Percentiles rank a stretch among this genome's conserved stretches.
Evolutionary conservation across 2,113 vertebrate species (phyloP).

Genomic region (Scophthalmus maximus): DNA sequence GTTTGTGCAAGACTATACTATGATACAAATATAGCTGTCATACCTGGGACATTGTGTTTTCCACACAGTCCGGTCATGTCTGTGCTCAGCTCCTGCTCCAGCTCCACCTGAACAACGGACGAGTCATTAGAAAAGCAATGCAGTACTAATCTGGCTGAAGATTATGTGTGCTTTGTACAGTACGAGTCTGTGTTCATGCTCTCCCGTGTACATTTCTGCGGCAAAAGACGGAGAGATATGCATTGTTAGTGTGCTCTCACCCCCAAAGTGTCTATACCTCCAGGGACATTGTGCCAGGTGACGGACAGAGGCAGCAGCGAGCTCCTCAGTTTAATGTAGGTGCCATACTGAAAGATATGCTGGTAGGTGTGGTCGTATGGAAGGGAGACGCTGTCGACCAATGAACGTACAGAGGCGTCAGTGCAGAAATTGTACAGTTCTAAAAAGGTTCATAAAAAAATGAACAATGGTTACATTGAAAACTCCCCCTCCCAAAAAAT

Average conservation of each 20-base stretch:
- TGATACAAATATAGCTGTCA: not conserved
- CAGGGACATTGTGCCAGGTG: constrained; percentile 70
- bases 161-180: too few species aligned
- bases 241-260: constrained; percentile 58
- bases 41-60: constrained; percentile 35
- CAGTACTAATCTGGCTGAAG: too few species aligned
- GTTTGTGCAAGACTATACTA: not conserved
- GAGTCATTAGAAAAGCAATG: not conserved
- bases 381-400: constrained; percentile 72
- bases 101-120: constrained; percentile 65
- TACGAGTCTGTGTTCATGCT: too few species aligned
- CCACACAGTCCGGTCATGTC: constrained; percentile 79
- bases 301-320: constrained; percentile 74
- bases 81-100: constrained; percentile 63
- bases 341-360: constrained; percentile 75
- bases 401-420: not conserved
- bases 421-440: not conserved
- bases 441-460: not conserved
- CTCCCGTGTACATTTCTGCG: too few species aligned
- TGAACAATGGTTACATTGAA: not conserved
- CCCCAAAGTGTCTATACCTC: constrained; percentile 70
- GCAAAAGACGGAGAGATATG: not conserved
- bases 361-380: constrained; percentile 82
- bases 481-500: not conserved
- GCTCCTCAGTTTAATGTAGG: constrained; percentile 77